These are phyloP conservation scores for Mythimna loreyi DNA, from an alignment of 2,888 invertebrate genomes.

Conservation along the genomic window DNA sequence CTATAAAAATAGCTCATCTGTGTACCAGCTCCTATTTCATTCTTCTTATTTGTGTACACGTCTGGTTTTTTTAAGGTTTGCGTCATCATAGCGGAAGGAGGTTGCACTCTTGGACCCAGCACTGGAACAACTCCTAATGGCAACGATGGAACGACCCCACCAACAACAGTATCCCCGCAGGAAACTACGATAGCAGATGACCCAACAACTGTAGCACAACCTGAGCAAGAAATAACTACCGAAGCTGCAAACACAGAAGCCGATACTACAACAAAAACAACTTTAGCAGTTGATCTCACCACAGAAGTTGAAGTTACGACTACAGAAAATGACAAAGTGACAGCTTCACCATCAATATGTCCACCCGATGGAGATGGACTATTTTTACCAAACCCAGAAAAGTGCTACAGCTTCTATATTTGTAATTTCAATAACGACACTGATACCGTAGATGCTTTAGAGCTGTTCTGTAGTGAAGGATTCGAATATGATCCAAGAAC, in stretches of 20 bases:
- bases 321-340: neutral
- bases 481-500: slow-evolving; percentile 25
- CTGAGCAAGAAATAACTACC: neutral
- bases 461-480: slow-evolving; percentile 26
- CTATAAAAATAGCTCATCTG: no score
- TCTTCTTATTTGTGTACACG: neutral
- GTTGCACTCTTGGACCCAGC: slow-evolving; percentile 20
- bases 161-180: slow-evolving; percentile 2
- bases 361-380: slow-evolving; percentile 6
- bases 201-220: neutral
- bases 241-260: neutral
- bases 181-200: slow-evolving; percentile 2
- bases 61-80: slow-evolving; percentile 24
- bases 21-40: no score
- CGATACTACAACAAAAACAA: slow-evolving; percentile 1
- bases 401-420: slow-evolving; percentile 47
- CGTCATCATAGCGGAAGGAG: slow-evolving; percentile 11
- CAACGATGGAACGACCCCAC: neutral
- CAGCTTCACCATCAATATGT: slow-evolving; percentile 32
- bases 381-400: slow-evolving; percentile 34
- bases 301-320: neutral
- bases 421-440: slow-evolving; percentile 5
- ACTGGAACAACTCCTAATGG: slow-evolving; percentile 7
- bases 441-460: neutral
- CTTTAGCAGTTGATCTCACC: neutral